phyloP scores from a whole-genome alignment of 2,113 vertebrate species.

The Chaetodon auriga region DNA sequence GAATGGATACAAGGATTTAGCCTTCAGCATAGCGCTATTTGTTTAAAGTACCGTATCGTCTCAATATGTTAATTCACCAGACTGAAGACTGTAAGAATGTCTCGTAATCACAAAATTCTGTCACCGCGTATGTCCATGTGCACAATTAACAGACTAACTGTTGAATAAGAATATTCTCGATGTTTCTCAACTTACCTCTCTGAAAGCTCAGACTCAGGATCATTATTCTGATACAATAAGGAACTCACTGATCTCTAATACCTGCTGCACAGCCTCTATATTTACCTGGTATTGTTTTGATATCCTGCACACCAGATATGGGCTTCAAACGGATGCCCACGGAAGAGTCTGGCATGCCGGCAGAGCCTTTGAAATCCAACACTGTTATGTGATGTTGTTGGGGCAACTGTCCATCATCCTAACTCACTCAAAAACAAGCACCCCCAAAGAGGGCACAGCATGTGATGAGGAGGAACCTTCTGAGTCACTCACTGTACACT shows the following conservation, averaged over 20 bases:
- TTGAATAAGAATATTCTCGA: background rate
- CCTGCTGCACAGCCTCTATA: conserved; percentile 71
- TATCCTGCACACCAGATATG: conserved; percentile 62
- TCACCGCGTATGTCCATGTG: background rate
- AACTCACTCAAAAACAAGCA: conserved; percentile 59
- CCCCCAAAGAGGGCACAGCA: conserved; percentile 32
- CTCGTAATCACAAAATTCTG: background rate
- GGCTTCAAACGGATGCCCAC: conserved; percentile 80
- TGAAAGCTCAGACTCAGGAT: background rate
- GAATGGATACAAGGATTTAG: background rate
- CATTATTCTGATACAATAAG: background rate
- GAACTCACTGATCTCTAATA: conserved; percentile 34
- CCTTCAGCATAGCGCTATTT: background rate
- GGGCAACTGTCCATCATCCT: conserved; percentile 71
- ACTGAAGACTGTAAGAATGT: background rate
- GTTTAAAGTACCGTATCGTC: background rate
- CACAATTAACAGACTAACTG: background rate
- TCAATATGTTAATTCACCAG: background rate
- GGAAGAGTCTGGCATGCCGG: conserved; percentile 57
- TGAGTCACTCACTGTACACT: background rate
- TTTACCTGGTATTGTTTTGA: conserved; percentile 80
- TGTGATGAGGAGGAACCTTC: conserved; percentile 34
- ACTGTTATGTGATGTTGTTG: conserved; percentile 82
- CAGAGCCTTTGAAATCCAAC: conserved; percentile 81
- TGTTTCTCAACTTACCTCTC: background rate